A percentile compares a stretch with the other conserved stretches of the same genome.
phyloP scores from a whole-genome alignment of 2,113 vertebrate species.

The Oreochromis niloticus region DNA sequence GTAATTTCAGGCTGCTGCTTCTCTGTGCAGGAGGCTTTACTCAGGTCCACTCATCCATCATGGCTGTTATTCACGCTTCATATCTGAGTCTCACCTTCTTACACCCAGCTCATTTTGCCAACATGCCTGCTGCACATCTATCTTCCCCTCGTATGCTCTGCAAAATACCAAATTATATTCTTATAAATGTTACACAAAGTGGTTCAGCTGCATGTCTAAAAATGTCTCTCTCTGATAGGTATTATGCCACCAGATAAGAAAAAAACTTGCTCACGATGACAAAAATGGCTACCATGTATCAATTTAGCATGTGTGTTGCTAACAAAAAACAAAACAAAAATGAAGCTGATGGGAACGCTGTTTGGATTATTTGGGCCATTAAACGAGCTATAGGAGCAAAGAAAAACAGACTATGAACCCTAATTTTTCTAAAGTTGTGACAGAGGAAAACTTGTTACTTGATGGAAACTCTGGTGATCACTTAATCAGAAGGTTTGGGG shows the following conservation, averaged over 20 bases:
- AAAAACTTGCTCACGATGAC: not conserved
- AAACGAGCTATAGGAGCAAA: not conserved
- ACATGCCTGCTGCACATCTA: not conserved
- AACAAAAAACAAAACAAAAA: not conserved
- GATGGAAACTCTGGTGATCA: not conserved
- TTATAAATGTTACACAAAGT: not conserved
- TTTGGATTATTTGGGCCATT: not conserved
- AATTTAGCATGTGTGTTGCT: not conserved
- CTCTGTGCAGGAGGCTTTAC: slow-evolving; percentile 69
- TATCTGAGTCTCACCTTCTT: not conserved
- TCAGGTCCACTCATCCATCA: slow-evolving; percentile 9
- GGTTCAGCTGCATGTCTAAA: not conserved
- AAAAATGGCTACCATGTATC: not conserved
- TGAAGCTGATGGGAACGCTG: not conserved
- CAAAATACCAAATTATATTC: not conserved
- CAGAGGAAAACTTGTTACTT: not conserved
- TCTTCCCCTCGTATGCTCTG: not conserved
- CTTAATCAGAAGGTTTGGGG: not conserved
- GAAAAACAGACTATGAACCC: not conserved
- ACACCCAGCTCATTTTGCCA: slow-evolving; percentile 55
- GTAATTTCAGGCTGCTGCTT: slow-evolving; percentile 67
- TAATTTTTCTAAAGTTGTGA: not conserved
- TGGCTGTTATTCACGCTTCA: slow-evolving; percentile 6
- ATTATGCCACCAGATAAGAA: not conserved
- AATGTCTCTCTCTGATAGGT: not conserved